Evolutionary conservation across 2,888 invertebrate species (phyloP).

Genomic region (Dynastes hyllus): DNA sequence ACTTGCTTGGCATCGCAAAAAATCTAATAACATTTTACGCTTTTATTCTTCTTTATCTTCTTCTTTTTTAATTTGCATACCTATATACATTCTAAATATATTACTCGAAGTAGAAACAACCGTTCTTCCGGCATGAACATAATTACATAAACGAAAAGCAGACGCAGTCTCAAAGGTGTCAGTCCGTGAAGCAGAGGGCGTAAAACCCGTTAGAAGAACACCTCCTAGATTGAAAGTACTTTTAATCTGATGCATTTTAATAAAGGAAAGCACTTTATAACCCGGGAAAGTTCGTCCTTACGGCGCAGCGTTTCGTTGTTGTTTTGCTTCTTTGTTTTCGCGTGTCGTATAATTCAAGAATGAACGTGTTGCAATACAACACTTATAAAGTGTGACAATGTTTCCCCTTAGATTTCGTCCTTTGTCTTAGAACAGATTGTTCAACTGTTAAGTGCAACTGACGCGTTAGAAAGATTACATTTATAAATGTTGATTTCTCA

Average conservation of each 20-base stretch:
- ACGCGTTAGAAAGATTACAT: too few relatives aligned
- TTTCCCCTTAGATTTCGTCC: too few relatives aligned
- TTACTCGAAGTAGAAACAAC: not conserved
- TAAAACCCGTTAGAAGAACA: slow-evolving; percentile 21
- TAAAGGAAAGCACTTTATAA: slow-evolving; percentile 19
- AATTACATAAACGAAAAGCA: slow-evolving; percentile 13
- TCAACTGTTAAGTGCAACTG: too few relatives aligned
- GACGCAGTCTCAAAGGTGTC: slow-evolving; percentile 29
- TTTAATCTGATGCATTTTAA: slow-evolving; percentile 39
- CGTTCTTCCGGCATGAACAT: not conserved
- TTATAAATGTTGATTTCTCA: too few relatives aligned
- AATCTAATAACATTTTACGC: not conserved
- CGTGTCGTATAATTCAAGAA: not conserved
- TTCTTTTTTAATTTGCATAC: not conserved
- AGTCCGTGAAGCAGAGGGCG: not conserved
- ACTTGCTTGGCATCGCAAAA: not conserved
- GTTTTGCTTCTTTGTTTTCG: not conserved
- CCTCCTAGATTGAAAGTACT: slow-evolving; percentile 38
- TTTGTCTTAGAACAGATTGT: too few relatives aligned
- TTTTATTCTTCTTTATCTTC: not conserved
- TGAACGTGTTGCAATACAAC: too few relatives aligned
- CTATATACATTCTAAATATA: not conserved
- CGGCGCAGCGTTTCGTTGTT: not conserved
- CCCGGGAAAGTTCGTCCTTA: not conserved
- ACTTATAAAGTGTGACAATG: too few relatives aligned